Conservation (phyloP, 2,888 invertebrate species). For the Bombylius discolor region DNA sequence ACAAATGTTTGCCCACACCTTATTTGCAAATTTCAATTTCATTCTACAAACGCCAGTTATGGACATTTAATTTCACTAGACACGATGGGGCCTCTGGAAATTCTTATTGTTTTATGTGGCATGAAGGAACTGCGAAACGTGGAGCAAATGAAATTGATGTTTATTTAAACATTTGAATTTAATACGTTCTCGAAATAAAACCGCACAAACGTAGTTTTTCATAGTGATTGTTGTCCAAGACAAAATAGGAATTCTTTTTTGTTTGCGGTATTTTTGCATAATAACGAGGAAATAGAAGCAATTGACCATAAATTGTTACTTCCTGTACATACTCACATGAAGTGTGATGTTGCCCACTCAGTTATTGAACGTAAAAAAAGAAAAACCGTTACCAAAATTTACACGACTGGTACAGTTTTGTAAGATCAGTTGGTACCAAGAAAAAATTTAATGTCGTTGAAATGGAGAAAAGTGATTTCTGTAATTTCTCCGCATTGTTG, state of each 20-base stretch:
- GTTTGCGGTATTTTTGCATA: too few species aligned
- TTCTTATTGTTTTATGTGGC: neutral
- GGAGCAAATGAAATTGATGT: neutral
- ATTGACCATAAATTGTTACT: too few species aligned
- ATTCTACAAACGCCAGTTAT: neutral
- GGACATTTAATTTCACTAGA: neutral
- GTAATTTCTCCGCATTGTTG: rapidly evolving
- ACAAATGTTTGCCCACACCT: neutral
- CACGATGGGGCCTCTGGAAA: neutral
- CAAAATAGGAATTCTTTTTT: too few species aligned
- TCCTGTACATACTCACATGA: too few species aligned
- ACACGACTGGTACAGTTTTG: neutral
- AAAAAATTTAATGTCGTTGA: neutral
- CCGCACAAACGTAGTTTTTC: too few species aligned
- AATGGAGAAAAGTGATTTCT: neutral
- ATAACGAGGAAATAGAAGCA: too few species aligned
- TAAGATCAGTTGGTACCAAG: neutral
- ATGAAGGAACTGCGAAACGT: neutral
- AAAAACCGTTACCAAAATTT: neutral
- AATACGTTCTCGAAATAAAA: too few species aligned
- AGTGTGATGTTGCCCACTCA: neutral
- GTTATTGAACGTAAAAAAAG: neutral
- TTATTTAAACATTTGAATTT: too few species aligned
- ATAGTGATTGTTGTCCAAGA: too few species aligned
- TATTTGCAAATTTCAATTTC: neutral